These are phyloP conservation scores for Theristicus caerulescens DNA, from an alignment of 2,113 vertebrate genomes.

Conservation along the genomic window DNA sequence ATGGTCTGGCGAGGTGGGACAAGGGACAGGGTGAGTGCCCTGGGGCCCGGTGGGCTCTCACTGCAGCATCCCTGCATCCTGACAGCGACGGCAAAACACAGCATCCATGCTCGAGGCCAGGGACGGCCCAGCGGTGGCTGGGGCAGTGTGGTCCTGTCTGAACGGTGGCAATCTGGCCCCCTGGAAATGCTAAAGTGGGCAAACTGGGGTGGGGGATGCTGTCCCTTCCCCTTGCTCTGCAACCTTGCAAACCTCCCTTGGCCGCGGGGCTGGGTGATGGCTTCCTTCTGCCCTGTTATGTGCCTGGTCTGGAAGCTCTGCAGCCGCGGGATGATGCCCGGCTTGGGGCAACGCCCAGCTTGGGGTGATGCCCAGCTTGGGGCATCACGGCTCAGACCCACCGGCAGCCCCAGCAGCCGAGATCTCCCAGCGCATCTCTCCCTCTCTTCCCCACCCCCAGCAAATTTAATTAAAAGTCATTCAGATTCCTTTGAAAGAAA, in stretches of 20 bases:
- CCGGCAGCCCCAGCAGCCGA: background rate
- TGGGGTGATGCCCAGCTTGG: background rate
- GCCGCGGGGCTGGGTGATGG: accelerated
- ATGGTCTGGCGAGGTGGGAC: background rate
- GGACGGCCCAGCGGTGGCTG: background rate
- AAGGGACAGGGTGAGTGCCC: background rate
- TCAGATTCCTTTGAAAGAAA: slow-evolving; percentile 71
- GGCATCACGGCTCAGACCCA: background rate
- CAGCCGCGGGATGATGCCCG: accelerated
- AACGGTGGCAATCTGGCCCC: background rate
- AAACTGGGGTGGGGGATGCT: background rate
- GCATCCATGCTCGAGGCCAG: accelerated
- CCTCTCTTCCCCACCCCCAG: slow-evolving; percentile 21
- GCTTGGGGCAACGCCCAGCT: background rate
- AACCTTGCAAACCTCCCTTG: background rate
- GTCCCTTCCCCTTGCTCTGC: background rate
- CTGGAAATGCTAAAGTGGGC: background rate
- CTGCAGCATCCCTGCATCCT: background rate
- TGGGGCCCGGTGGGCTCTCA: background rate
- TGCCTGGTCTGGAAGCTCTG: background rate
- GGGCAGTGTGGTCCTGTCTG: no score
- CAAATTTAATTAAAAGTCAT: slow-evolving; percentile 73
- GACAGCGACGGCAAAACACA: accelerated
- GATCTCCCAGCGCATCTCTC: background rate
- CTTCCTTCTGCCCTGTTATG: background rate